Base-by-base conservation (phyloP, 2,888 invertebrate genomes). In the Hydrotaea diabolus region DNA sequence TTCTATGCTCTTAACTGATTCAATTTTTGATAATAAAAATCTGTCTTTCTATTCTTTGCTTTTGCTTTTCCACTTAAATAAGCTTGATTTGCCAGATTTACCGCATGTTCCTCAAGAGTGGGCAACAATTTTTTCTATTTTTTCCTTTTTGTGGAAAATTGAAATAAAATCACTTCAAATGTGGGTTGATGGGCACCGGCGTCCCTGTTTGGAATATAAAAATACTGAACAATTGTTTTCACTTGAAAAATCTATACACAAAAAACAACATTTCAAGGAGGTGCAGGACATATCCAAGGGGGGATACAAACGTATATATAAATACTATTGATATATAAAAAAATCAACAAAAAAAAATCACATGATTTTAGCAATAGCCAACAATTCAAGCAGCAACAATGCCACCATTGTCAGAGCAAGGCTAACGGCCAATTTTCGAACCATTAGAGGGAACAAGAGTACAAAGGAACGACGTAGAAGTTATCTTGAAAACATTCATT, bases 361-460 rank as follows among this genome's bases (percentile, higher is more conserved):
- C n/a, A n/a, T n/a, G n/a, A n/a, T n/a, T 31, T 7, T 31, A 46
- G 43, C 69, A 69, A 69, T 66, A 66, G 31, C 31, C 62, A 7
- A 49, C 72, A 36, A 73, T 57, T 53, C 26, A 8, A 43, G 19
- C 39, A 69, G 13, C 21, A 69, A 69, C 69, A 69, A 69, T 15
- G 13, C 21, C 21, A n/a, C 46, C 17, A 62, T 69, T 69, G 69
- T 36, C 78, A 74, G 36, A 75, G 85, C 85, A 87, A 89, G 85
- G 85, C 86, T 87, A 88, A 83, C 78, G 86, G 85, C 86, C 84
- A 87, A 79, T 88, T 89, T 88, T 86, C 87, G 86, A 85, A 84
- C 87, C 87, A 87, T 90, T 89, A 87, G 84, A 86, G 80, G 79
- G 74, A 72, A 85, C 57, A 2, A 23, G 19, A 46, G 66, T 15